Percentiles rank a stretch among this genome's conserved stretches.
phyloP scores from a whole-genome alignment of 2,797 vertebrate genomes.

The Carduelis carduelis region DNA sequence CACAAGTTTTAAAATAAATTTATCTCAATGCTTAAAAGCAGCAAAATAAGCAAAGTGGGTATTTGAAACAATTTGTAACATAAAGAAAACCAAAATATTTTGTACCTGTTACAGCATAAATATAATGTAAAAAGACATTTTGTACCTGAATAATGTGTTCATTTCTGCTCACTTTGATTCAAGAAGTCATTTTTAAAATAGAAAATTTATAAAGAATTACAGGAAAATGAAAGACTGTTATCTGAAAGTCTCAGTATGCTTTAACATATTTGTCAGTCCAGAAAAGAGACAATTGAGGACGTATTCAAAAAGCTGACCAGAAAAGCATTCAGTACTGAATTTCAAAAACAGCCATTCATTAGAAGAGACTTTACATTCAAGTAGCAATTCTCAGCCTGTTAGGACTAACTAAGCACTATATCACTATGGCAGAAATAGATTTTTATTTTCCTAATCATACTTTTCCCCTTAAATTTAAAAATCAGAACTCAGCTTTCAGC shows the following conservation, averaged over 20 bases:
- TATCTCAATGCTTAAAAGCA: neutral
- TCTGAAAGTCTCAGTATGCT: neutral
- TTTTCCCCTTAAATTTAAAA: neutral
- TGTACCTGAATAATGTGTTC: neutral
- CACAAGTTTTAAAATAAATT: neutral
- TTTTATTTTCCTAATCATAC: neutral
- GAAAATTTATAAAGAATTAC: neutral
- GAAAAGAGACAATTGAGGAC: neutral
- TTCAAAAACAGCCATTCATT: neutral
- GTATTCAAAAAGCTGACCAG: neutral
- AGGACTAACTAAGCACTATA: neutral
- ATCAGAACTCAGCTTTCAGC: neutral
- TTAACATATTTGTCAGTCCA: neutral
- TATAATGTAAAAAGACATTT: neutral
- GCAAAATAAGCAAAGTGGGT: neutral
- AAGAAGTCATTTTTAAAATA: neutral
- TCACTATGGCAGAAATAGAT: neutral
- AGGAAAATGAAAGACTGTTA: neutral
- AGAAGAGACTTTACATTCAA: neutral
- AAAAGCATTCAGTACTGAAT: neutral
- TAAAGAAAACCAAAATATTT: neutral
- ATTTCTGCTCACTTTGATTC: neutral
- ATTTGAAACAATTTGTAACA: neutral
- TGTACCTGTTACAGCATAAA: neutral
- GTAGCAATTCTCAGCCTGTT: neutral